Evolutionary conservation across 2,113 vertebrate species (phyloP).

Genomic region (Planiliza haematocheilus): DNA sequence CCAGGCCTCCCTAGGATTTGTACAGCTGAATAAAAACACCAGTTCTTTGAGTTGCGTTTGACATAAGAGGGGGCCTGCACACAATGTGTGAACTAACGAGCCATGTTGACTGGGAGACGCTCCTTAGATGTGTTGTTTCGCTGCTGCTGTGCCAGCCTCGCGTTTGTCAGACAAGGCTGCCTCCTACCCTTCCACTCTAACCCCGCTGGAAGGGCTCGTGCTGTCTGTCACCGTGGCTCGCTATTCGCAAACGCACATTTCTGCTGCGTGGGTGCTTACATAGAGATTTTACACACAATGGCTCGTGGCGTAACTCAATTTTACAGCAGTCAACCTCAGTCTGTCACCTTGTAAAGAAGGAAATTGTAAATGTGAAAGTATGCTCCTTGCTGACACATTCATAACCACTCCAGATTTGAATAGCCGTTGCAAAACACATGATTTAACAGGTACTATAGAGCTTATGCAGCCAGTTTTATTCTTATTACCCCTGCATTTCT

Average conservation of each 20-base stretch:
- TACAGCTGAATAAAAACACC: neutral
- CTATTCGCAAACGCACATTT: conserved; percentile 65
- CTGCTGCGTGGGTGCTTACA: conserved; percentile 57
- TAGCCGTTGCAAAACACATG: conserved; percentile 45
- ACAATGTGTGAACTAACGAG: conserved; percentile 14
- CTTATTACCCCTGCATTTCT: conserved; percentile 12
- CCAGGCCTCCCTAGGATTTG: neutral
- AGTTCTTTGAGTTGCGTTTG: conserved; percentile 8
- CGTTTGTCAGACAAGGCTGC: conserved; percentile 30
- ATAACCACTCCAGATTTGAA: conserved; percentile 57
- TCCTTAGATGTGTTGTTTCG: conserved; percentile 17
- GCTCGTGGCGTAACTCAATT: conserved; percentile 68
- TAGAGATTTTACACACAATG: conserved; percentile 65
- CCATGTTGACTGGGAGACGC: conserved; percentile 4
- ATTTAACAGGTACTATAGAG: conserved; percentile 59
- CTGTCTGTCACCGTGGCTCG: conserved; percentile 41
- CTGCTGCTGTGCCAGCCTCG: neutral
- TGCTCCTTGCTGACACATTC: conserved; percentile 59
- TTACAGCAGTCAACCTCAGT: conserved; percentile 62
- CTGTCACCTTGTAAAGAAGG: conserved; percentile 59
- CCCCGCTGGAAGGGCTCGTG: conserved; percentile 17
- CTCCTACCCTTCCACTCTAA: neutral
- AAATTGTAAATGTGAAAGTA: conserved; percentile 64
- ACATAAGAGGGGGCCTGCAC: neutral
- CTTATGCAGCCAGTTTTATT: conserved; percentile 46